These are phyloP conservation scores for Dugesia japonica DNA, from an alignment of 2,888 invertebrate genomes.

Conservation along the genomic window DNA sequence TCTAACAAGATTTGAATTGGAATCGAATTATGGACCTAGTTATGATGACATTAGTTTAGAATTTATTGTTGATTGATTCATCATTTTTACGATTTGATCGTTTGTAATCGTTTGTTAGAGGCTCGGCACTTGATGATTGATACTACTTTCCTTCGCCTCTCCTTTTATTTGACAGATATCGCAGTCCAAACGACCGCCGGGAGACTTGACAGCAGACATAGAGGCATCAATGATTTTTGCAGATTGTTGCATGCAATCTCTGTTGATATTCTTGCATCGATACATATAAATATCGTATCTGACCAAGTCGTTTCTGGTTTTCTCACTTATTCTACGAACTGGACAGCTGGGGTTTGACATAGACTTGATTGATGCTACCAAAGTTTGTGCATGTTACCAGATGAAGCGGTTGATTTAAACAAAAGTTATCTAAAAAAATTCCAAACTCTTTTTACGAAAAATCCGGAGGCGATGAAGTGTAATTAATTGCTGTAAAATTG, in stretches of 20 bases:
- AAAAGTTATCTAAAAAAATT: slow-evolving; percentile 6
- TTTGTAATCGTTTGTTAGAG: neutral
- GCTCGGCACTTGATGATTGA: slow-evolving; percentile 9
- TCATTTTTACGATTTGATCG: slow-evolving; percentile 12
- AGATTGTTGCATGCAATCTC: neutral
- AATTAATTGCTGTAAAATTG: slow-evolving; percentile 20
- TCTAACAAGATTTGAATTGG: slow-evolving; percentile 20
- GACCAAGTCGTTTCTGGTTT: slow-evolving; percentile 20
- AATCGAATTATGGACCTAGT: slow-evolving; percentile 9
- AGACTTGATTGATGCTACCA: slow-evolving; percentile 2
- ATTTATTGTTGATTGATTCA: slow-evolving; percentile 8
- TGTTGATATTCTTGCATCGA: slow-evolving; percentile 1
- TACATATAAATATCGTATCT: slow-evolving; percentile 16
- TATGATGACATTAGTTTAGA: neutral
- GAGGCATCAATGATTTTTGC: slow-evolving; percentile 20
- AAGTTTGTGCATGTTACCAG: slow-evolving; percentile 14
- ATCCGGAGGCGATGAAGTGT: neutral
- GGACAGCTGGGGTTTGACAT: slow-evolving; percentile 20
- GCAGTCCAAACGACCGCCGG: slow-evolving; percentile 7
- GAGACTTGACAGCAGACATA: slow-evolving; percentile 15
- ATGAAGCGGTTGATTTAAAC: slow-evolving; percentile 12
- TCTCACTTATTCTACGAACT: slow-evolving; percentile 20
- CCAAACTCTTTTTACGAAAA: slow-evolving; percentile 1
- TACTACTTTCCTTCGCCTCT: neutral
- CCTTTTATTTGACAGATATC: neutral